phyloP scores from a whole-genome alignment of 2,113 vertebrate genomes.

The Mesitornis unicolor region DNA sequence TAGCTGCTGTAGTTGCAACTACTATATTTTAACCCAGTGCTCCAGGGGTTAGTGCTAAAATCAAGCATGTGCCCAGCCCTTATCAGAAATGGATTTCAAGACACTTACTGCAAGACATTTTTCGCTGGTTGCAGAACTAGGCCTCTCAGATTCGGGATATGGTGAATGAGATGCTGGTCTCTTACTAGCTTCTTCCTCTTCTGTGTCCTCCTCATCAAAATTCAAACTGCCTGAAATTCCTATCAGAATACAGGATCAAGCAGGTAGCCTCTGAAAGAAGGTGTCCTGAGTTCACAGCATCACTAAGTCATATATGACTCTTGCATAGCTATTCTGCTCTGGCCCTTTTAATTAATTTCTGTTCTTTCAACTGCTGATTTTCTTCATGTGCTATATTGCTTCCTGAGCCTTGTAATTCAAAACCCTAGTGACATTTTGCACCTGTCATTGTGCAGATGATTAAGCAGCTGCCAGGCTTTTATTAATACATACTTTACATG shows the following conservation, averaged over 20 bases:
- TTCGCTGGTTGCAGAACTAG: slow-evolving; percentile 79
- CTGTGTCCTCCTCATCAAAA: slow-evolving; percentile 88
- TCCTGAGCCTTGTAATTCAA: background rate
- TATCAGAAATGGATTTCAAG: background rate
- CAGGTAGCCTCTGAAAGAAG: background rate
- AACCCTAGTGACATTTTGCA: background rate
- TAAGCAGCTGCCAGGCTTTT: background rate
- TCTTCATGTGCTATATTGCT: background rate
- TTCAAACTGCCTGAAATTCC: slow-evolving; percentile 91
- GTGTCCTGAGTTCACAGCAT: background rate
- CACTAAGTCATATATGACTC: background rate
- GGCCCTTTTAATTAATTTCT: background rate
- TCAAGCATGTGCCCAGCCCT: background rate
- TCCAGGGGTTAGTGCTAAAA: background rate
- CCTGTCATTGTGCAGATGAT: background rate
- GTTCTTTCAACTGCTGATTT: background rate
- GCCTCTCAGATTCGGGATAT: slow-evolving; percentile 74
- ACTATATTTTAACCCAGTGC: background rate
- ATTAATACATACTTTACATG: background rate
- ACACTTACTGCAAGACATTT: slow-evolving; percentile 81
- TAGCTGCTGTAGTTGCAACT: background rate
- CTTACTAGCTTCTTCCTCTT: slow-evolving; percentile 73
- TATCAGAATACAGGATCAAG: slow-evolving; percentile 51
- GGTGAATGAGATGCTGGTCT: slow-evolving; percentile 69
- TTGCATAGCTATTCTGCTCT: background rate